phyloP scores from a whole-genome alignment of 1,140 invertebrate species.

The Papilio aristodemus region DNA sequence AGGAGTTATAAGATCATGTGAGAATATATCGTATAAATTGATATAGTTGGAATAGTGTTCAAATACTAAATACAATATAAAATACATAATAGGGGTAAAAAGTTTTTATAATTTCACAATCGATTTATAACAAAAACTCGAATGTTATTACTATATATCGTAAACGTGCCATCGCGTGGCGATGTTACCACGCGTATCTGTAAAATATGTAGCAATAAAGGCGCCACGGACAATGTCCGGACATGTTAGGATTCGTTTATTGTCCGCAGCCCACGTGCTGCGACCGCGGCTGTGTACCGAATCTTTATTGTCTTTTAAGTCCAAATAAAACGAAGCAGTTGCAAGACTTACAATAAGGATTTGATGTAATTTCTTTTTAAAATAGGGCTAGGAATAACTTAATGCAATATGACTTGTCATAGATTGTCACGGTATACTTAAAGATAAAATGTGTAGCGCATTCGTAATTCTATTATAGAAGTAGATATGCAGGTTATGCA shows the following conservation, averaged over 20 bases:
- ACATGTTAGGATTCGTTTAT: constrained; percentile 70
- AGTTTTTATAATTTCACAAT: constrained; percentile 38
- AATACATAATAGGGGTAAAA: constrained; percentile 15
- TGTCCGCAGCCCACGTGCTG: constrained; percentile 60
- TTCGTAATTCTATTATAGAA: too few species aligned
- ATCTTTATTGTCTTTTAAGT: constrained; percentile 51
- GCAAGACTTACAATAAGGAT: neutral
- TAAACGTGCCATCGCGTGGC: constrained; percentile 48
- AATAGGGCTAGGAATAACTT: neutral
- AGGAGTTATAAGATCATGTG: constrained; percentile 31
- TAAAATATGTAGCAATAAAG: constrained; percentile 76
- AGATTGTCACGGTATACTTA: too few species aligned
- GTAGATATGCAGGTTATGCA: too few species aligned
- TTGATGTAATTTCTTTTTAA: constrained; percentile 6
- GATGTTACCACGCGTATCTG: constrained; percentile 47
- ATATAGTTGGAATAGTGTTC: neutral
- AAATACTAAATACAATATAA: constrained; percentile 11
- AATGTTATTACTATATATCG: constrained; percentile 47
- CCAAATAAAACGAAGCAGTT: constrained; percentile 51
- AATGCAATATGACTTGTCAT: neutral
- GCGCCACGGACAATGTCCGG: constrained; percentile 58
- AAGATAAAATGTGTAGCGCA: too few species aligned
- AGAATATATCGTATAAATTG: neutral
- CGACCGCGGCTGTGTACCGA: constrained; percentile 50
- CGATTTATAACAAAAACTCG: constrained; percentile 33